These are phyloP conservation scores for Resseliella maxima DNA, from an alignment of 2,888 invertebrate species.

Conservation along the genomic window DNA sequence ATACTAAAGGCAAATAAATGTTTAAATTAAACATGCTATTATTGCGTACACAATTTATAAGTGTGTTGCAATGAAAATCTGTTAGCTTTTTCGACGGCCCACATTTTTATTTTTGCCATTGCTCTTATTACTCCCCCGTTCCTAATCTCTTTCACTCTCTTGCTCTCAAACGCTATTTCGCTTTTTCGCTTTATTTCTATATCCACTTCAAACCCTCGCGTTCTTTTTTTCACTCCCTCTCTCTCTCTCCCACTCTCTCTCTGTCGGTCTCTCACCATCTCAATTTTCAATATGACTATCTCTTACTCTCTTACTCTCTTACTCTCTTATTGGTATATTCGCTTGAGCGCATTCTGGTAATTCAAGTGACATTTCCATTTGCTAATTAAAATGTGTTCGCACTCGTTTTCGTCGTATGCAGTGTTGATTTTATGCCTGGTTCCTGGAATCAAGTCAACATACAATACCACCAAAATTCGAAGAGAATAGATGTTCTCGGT, in stretches of 20 bases:
- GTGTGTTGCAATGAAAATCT: constrained; percentile 12
- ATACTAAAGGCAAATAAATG: constrained; percentile 35
- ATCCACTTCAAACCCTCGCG: too few relatives aligned
- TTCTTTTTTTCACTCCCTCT: too few relatives aligned
- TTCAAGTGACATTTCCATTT: constrained; percentile 33
- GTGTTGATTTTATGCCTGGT: not conserved
- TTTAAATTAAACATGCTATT: constrained; percentile 1
- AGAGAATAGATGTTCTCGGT: too few relatives aligned
- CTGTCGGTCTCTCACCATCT: too few relatives aligned
- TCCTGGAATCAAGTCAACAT: too few relatives aligned
- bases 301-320: not conserved
- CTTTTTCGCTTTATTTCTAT: too few relatives aligned
- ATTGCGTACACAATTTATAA: not conserved
- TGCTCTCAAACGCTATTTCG: too few relatives aligned
- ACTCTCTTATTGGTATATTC: not conserved
- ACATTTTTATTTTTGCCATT: not conserved
- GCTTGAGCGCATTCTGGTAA: not conserved
- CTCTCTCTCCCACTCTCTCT: not conserved
- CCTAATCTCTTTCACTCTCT: too few relatives aligned
- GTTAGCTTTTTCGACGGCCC: not conserved
- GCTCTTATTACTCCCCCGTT: too few relatives aligned
- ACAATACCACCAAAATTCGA: too few relatives aligned
- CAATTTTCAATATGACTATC: not conserved
- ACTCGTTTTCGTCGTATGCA: not conserved
- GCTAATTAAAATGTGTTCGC: not conserved